These are phyloP conservation scores for Elaphurus davidianus DNA, from an alignment of 2,113 vertebrate genomes.

Conservation along the genomic window DNA sequence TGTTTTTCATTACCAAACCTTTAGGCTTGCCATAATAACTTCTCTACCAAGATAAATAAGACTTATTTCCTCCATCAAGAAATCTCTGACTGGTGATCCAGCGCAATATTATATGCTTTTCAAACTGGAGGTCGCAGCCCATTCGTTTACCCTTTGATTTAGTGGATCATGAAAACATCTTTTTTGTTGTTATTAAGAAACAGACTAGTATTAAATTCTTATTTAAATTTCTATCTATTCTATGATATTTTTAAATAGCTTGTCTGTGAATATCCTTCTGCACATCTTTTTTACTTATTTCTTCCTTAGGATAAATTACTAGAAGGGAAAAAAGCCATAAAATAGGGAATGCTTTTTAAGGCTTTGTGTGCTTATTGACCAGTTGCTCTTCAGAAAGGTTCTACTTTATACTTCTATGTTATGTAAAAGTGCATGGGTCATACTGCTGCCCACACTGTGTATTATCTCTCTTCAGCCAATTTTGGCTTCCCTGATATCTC, in stretches of 20 bases:
- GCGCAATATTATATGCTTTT: neutral
- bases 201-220: neutral
- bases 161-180: neutral
- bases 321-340: neutral
- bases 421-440: neutral
- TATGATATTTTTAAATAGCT: conserved; percentile 18
- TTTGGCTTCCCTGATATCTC: neutral
- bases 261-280: neutral
- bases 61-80: neutral
- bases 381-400: neutral
- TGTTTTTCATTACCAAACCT: neutral
- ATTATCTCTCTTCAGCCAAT: neutral
- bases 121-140: neutral
- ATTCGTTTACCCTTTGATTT: neutral
- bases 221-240: neutral
- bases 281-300: neutral
- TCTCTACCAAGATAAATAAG: neutral
- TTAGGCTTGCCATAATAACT: neutral
- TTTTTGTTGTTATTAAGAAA: neutral
- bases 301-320: neutral
- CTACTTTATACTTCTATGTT: neutral
- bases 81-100: neutral
- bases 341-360: neutral
- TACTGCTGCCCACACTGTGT: neutral
- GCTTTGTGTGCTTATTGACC: neutral